Conservation (phyloP, 2,888 invertebrate genomes). For the Leistus spinibarbis region DNA sequence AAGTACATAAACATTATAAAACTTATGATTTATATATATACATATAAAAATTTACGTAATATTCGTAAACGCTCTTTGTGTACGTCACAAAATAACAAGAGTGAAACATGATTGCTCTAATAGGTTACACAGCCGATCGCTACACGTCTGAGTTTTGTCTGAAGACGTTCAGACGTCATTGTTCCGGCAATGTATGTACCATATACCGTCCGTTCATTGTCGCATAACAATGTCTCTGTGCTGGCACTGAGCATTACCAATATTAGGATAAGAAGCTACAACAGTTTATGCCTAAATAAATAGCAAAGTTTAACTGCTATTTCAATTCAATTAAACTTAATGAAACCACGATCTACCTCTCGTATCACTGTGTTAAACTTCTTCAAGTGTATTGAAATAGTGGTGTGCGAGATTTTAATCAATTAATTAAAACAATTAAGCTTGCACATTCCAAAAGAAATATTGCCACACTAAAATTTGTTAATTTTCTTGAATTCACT, state of each 20-base stretch:
- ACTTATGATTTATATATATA: too few relatives aligned
- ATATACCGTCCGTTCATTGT: too few relatives aligned
- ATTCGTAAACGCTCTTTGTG: too few relatives aligned
- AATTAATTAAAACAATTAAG: slow-evolving; percentile 35
- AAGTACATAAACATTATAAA: too few relatives aligned
- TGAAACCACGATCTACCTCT: slow-evolving; percentile 5
- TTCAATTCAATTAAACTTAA: slow-evolving; percentile 21
- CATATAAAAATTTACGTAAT: too few relatives aligned
- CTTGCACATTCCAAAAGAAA: slow-evolving; percentile 20
- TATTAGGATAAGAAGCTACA: background rate
- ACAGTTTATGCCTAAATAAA: background rate
- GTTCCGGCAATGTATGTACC: too few relatives aligned
- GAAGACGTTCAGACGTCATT: too few relatives aligned
- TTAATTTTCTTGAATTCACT: background rate
- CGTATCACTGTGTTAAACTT: slow-evolving; percentile 26
- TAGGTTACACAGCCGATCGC: too few relatives aligned
- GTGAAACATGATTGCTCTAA: too few relatives aligned
- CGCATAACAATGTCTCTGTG: background rate
- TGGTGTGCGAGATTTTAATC: slow-evolving; percentile 32
- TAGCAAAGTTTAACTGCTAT: slow-evolving; percentile 8
- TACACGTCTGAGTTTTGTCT: too few relatives aligned
- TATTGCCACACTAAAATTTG: background rate
- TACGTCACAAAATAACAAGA: too few relatives aligned
- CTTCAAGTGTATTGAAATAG: slow-evolving; percentile 13
- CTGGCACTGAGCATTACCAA: background rate